Evolutionary conservation across 1,140 invertebrate genomes (phyloP).

Genomic region (Yoshiicerus persimilis): DNA sequence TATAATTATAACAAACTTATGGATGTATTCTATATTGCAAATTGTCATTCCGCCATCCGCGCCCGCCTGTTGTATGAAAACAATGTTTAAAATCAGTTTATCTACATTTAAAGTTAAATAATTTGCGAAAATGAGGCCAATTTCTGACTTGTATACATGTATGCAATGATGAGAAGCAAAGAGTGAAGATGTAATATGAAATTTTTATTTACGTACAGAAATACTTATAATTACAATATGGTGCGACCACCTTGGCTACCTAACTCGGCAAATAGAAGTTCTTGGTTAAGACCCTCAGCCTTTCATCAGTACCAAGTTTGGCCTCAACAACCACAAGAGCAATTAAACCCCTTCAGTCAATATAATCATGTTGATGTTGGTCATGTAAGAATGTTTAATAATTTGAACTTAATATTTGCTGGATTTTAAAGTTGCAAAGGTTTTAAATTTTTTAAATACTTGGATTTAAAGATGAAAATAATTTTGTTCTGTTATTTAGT

Average conservation of each 20-base stretch:
- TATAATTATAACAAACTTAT: not conserved
- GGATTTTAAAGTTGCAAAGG: not conserved
- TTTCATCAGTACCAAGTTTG: conserved; percentile 10
- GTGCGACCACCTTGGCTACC: not conserved
- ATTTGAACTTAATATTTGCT: not conserved
- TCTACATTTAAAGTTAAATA: not conserved
- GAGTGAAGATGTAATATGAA: no score
- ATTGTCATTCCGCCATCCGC: not conserved
- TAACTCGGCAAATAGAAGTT: not conserved
- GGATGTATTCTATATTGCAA: not conserved
- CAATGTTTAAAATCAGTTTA: not conserved
- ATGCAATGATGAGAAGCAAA: no score
- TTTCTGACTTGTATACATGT: not conserved
- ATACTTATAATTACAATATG: not conserved
- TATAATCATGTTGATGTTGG: not conserved
- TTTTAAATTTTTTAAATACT: not conserved
- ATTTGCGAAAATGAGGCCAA: no score
- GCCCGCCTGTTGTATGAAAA: not conserved
- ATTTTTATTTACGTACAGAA: not conserved
- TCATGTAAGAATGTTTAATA: not conserved
- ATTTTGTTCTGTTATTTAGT: not conserved
- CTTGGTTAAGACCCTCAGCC: not conserved
- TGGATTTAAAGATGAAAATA: not conserved
- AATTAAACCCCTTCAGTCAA: not conserved
- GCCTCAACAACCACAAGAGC: not conserved